Percentiles rank a stretch among this genome's conserved stretches.
phyloP scores from a whole-genome alignment of 2,797 vertebrate genomes.

The Argya squamiceps region DNA sequence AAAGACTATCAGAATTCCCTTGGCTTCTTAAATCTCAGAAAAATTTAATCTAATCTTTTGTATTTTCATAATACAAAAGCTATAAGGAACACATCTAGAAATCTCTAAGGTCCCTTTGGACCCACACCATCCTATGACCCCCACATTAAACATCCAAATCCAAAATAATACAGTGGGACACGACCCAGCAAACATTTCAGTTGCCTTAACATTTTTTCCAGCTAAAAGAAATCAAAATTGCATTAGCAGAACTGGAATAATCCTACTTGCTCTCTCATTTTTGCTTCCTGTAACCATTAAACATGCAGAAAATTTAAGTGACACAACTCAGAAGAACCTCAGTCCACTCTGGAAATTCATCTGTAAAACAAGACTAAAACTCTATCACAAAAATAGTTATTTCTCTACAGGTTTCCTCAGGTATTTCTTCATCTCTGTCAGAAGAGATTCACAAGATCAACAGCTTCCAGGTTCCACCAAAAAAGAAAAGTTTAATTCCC shows the following conservation, averaged over 20 bases:
- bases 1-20: neutral
- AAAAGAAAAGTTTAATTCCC: neutral
- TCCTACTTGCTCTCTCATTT: neutral
- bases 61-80: neutral
- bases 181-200: neutral
- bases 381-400: rapidly evolving
- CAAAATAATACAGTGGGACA: neutral
- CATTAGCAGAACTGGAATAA: neutral
- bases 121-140: neutral
- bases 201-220: neutral
- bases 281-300: neutral
- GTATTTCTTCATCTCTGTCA: neutral
- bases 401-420: neutral
- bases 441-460: neutral
- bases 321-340: neutral
- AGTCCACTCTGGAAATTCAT: neutral
- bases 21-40: neutral
- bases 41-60: neutral
- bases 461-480: neutral
- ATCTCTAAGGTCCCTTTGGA: neutral
- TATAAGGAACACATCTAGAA: neutral
- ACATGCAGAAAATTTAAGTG: neutral
- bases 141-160: neutral
- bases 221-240: neutral
- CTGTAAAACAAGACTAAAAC: neutral